Evolutionary conservation across 2,113 vertebrate species (phyloP).

Genomic region (Cololabis saira): DNA sequence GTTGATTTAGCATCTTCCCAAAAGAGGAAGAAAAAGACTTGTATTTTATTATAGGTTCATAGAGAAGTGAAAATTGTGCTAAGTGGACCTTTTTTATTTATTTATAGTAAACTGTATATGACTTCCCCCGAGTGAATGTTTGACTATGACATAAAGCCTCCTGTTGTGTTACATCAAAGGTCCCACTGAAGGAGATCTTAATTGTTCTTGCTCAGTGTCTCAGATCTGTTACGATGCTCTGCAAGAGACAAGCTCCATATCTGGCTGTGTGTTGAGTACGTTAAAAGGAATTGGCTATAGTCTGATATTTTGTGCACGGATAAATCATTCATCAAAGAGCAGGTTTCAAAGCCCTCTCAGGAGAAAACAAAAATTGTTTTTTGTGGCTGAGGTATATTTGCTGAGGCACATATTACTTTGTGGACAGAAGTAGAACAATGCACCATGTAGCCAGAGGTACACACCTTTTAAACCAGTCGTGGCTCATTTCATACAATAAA

Average conservation of each 20-base stretch:
- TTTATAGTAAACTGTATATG: too few relatives aligned
- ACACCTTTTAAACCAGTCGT: too few relatives aligned
- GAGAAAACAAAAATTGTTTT: conserved; percentile 22
- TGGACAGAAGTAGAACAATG: too few relatives aligned
- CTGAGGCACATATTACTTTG: too few relatives aligned
- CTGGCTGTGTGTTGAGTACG: not conserved
- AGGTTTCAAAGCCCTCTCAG: conserved; percentile 47
- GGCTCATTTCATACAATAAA: too few relatives aligned
- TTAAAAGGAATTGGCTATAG: conserved; percentile 32
- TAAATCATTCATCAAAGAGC: conserved; percentile 66
- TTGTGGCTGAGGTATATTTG: not conserved
- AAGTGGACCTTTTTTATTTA: too few relatives aligned
- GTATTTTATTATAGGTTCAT: too few relatives aligned
- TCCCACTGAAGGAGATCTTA: not conserved
- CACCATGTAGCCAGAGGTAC: too few relatives aligned
- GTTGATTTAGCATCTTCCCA: too few relatives aligned
- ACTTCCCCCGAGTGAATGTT: too few relatives aligned
- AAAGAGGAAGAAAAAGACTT: too few relatives aligned
- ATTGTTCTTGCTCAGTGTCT: conserved; percentile 14
- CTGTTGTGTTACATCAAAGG: conserved; percentile 44
- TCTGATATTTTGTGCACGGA: conserved; percentile 42
- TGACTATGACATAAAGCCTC: not conserved
- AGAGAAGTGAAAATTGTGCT: too few relatives aligned
- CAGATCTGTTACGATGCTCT: conserved; percentile 3
- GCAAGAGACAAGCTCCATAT: conserved; percentile 17